Base-by-base conservation (phyloP, 2,888 invertebrate species). In the Clitarchus hookeri region DNA sequence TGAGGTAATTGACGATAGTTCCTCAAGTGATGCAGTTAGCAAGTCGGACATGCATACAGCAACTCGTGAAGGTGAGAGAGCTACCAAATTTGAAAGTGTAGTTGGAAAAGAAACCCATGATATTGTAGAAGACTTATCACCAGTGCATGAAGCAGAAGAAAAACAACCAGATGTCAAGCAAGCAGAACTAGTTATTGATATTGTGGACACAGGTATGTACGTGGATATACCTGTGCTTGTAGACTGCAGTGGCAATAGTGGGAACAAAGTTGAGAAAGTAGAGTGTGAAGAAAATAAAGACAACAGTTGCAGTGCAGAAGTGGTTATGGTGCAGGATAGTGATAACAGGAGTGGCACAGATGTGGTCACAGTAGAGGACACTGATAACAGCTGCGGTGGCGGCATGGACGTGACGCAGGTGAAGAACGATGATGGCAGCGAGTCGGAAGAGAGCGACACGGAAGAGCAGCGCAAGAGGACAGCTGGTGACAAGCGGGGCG, bases 41-140 rank as follows among this genome's bases (percentile, higher is more conserved):
- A 44, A 44, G 83, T 6, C n/a, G 44, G 83, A 44, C 19, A 44
- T 26, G 44, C 19, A 19, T 25, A 16, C 84, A 84, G 25, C 23
- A 84, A 48, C 23, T 25, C 80, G 86, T 87, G 80, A 84, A 83
- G 78, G 88, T 88, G n/a, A 85, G 87, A 84, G 86, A 88, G 87
- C 88, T 85, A 77, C 85, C 89, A 44, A 90, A 90, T 90, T 90
- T 16, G 88, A 89, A 16, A 90, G 90, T 86, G 90, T 90, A 26
- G 90, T 91, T 84, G 90, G 44, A 26, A 13, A 65, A 65, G 36
- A 84, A 78, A 44, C 65, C 27, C 48, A 13, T 19, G 13, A 53
- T 12, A 53, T 53, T 19, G 53, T 12, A 78, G 84, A 13, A 84
- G n/a, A 44, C 25, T 36, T 4, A 36, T 36, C 36, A 36, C 36